Conservation (phyloP, 1,140 invertebrate species). For the Drosophila auraria region DNA sequence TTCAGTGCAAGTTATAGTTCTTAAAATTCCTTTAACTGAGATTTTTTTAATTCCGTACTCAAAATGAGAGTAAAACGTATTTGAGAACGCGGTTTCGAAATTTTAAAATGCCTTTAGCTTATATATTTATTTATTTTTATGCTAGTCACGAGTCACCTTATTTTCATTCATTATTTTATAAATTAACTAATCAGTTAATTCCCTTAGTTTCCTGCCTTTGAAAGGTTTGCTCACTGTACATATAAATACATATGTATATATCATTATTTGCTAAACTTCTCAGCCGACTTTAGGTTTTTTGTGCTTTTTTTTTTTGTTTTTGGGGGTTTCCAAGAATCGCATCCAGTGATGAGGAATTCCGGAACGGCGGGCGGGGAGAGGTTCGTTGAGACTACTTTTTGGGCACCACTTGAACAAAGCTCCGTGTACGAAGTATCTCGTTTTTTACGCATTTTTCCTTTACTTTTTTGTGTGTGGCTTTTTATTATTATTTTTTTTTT, state of each 20-base stretch:
- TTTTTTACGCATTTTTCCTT: slow-evolving; percentile 10
- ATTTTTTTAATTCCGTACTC: too few relatives aligned
- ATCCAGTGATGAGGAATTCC: slow-evolving; percentile 49
- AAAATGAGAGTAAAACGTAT: too few relatives aligned
- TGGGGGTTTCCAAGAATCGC: slow-evolving; percentile 47
- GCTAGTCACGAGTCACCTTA: too few relatives aligned
- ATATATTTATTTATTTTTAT: too few relatives aligned
- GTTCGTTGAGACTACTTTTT: slow-evolving; percentile 26
- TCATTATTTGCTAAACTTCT: slow-evolving; percentile 22
- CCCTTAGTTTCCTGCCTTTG: neutral
- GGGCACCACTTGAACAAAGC: slow-evolving; percentile 37
- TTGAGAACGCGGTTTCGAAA: too few relatives aligned
- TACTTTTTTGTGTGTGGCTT: neutral
- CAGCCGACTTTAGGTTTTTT: slow-evolving; percentile 10
- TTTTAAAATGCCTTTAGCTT: too few relatives aligned
- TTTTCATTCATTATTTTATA: too few relatives aligned
- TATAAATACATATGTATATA: neutral
- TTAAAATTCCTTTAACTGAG: too few relatives aligned
- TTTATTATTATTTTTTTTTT: neutral
- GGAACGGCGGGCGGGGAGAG: slow-evolving; percentile 1
- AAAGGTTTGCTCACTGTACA: neutral
- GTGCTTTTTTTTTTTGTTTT: slow-evolving; percentile 13
- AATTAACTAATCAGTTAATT: too few relatives aligned
- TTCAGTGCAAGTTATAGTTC: too few relatives aligned
- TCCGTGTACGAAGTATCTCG: slow-evolving; percentile 21